Evolutionary conservation across 2,797 vertebrate genomes (phyloP).

Genomic region (Halcyon chelicuti): DNA sequence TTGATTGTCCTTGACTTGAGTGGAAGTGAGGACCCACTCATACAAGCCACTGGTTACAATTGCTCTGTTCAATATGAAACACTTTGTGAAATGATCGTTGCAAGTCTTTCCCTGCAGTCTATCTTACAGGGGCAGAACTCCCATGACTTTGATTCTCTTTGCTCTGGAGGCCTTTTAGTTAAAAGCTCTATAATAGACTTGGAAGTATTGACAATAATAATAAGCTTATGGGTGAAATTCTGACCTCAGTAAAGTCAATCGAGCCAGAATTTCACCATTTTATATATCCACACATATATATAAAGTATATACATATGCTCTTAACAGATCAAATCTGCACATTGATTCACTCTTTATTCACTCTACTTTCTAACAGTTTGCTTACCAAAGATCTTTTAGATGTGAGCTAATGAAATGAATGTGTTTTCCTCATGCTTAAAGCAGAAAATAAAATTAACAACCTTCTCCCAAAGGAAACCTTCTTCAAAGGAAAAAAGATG

Average conservation of each 20-base stretch:
- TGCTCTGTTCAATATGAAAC: neutral
- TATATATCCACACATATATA: neutral
- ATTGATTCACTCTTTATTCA: slow-evolving; percentile 46
- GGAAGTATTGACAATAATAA: slow-evolving; percentile 61
- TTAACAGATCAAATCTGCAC: slow-evolving; percentile 23
- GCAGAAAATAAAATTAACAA: slow-evolving; percentile 28
- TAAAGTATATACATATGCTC: neutral
- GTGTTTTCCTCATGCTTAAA: neutral
- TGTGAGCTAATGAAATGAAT: slow-evolving; percentile 19
- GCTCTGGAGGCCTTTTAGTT: slow-evolving; percentile 52
- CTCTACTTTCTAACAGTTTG: neutral
- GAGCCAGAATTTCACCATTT: neutral
- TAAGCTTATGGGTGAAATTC: slow-evolving; percentile 59
- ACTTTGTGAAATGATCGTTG: slow-evolving; percentile 32
- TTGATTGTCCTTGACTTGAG: slow-evolving; percentile 50
- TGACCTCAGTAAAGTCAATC: slow-evolving; percentile 24
- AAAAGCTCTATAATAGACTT: slow-evolving; percentile 71
- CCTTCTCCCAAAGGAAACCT: neutral
- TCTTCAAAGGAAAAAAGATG: neutral
- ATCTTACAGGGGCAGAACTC: neutral
- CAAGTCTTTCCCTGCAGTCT: neutral
- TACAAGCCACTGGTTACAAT: neutral
- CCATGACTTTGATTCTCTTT: slow-evolving; percentile 50
- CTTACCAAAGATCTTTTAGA: slow-evolving; percentile 33
- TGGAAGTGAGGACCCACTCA: neutral